Evolutionary conservation across 1,140 invertebrate genomes (phyloP).

Genomic region (Hirudo medicinalis): DNA sequence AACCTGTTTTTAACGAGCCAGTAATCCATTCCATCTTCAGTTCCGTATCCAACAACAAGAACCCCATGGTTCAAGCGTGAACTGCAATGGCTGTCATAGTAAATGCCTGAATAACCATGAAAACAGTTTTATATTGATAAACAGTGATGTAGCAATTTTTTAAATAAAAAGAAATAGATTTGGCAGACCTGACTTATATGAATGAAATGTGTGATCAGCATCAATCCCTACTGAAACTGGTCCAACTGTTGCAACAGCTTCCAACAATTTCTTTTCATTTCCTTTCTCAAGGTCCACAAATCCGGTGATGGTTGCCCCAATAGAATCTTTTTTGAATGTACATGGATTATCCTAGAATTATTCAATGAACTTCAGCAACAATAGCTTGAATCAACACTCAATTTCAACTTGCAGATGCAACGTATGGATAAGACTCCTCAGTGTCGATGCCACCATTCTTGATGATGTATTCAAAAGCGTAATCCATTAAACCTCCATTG

Average conservation of each 20-base stretch:
- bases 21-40: conserved; percentile 49
- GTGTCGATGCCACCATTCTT: conserved; percentile 23
- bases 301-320: conserved; percentile 23
- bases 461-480: conserved; percentile 25
- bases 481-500: conserved; percentile 27
- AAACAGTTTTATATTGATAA: neutral
- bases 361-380: neutral
- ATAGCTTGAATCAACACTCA: neutral
- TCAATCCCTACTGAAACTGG: conserved; percentile 63
- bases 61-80: conserved; percentile 43
- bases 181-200: conserved; percentile 23
- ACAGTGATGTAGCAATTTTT: neutral
- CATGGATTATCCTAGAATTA: conserved; percentile 9
- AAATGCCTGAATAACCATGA: conserved; percentile 24
- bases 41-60: conserved; percentile 44
- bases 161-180: conserved; percentile 27
- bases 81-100: conserved; percentile 30
- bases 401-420: conserved; percentile 13
- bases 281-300: conserved; percentile 18
- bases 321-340: conserved; percentile 12
- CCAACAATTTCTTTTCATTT: conserved; percentile 26
- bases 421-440: conserved; percentile 23
- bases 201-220: conserved; percentile 31
- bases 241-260: conserved; percentile 75
- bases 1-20: conserved; percentile 44